phyloP scores from a whole-genome alignment of 1,140 invertebrate genomes.

The Aphelenchoides fujianensis region DNA sequence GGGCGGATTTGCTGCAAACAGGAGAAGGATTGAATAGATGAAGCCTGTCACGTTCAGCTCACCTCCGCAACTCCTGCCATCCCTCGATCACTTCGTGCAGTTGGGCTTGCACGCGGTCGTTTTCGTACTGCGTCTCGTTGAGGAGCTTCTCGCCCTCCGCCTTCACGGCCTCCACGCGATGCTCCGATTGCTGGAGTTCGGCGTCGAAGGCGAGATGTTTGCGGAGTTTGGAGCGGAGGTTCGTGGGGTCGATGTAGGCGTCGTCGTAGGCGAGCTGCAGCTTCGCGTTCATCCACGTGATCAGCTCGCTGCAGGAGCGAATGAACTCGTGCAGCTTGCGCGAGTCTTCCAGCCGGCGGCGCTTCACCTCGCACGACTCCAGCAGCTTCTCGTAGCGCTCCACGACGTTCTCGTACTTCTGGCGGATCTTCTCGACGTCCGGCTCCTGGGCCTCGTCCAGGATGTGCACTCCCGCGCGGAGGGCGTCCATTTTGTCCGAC shows the following conservation, averaged over 20 bases:
- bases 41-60: background rate
- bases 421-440: slow-evolving; percentile 68
- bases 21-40: background rate
- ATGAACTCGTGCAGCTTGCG: slow-evolving; percentile 49
- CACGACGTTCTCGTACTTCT: slow-evolving; percentile 74
- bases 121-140: slow-evolving; percentile 45
- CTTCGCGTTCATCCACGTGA: slow-evolving; percentile 87
- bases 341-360: slow-evolving; percentile 44
- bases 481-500: slow-evolving; percentile 73
- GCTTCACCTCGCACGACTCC: slow-evolving; percentile 30
- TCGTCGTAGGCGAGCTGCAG: slow-evolving; percentile 86
- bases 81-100: slow-evolving; percentile 45
- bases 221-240: slow-evolving; percentile 91
- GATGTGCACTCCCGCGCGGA: slow-evolving; percentile 72
- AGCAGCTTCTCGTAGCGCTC: slow-evolving; percentile 78
- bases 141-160: slow-evolving; percentile 67
- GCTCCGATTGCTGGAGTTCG: slow-evolving; percentile 84
- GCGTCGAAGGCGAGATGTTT: slow-evolving; percentile 92
- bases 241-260: slow-evolving; percentile 83
- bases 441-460: slow-evolving; percentile 69
- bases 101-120: slow-evolving; percentile 43
- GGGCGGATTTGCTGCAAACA: slow-evolving; percentile 40
- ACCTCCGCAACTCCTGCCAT: slow-evolving; percentile 49
- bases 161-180: slow-evolving; percentile 76
- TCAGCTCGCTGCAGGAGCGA: slow-evolving; percentile 61